These are phyloP conservation scores for Acridotheres tristis DNA, from an alignment of 2,797 vertebrate genomes.

Conservation along the genomic window DNA sequence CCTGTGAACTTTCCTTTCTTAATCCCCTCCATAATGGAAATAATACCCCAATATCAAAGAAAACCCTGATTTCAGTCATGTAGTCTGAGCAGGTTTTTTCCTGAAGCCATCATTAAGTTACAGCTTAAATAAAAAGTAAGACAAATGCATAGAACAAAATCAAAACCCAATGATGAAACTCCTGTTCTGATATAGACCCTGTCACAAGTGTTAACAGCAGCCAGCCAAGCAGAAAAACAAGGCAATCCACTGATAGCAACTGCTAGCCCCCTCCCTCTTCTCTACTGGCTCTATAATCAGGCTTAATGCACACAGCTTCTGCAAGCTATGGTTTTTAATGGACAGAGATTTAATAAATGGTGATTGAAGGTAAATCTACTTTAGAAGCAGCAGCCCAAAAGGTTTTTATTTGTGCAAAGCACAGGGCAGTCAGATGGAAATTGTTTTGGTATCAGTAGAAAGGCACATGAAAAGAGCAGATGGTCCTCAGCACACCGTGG, in stretches of 20 bases:
- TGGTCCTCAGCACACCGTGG: conserved; percentile 3
- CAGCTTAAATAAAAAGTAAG: not conserved
- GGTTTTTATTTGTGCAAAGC: conserved; percentile 76
- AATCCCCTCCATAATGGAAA: conserved; percentile 72
- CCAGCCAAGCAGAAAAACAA: not conserved
- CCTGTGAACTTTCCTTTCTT: conserved; percentile 67
- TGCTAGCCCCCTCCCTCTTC: conserved; percentile 78
- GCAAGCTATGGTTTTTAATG: conserved; percentile 88
- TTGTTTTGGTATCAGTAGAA: conserved; percentile 59
- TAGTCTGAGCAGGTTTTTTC: not conserved
- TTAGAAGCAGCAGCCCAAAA: conserved; percentile 81
- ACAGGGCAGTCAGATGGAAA: conserved; percentile 72
- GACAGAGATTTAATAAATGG: conserved; percentile 98
- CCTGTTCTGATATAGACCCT: not conserved
- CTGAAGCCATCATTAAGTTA: conserved; percentile 16
- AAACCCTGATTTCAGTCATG: conserved; percentile 10
- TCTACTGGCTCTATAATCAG: conserved; percentile 87
- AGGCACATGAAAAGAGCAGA: conserved; percentile 45
- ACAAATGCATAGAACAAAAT: not conserved
- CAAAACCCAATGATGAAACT: not conserved
- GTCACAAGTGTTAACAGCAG: conserved; percentile 9
- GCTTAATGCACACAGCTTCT: conserved; percentile 91
- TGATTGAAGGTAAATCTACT: conserved; percentile 98
- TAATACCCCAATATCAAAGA: not conserved
- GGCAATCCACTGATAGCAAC: conserved; percentile 73